A percentile compares a stretch with the other conserved stretches of the same genome.
phyloP scores from a whole-genome alignment of 2,797 vertebrate genomes.

The Lepidocolaptes lacrymiger region DNA sequence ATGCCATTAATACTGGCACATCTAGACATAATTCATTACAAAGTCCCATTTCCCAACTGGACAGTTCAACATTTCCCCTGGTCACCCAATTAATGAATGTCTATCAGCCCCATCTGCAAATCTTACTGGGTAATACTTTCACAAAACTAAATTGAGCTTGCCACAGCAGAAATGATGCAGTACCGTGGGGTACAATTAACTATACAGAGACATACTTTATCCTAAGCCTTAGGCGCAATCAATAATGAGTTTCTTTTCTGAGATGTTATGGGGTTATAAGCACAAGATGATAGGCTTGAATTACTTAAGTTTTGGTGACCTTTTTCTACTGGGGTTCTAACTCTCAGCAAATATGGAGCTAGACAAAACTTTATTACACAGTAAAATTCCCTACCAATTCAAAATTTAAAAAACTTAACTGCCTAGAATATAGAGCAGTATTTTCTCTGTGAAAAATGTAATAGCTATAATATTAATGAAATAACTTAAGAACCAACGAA shows the following conservation, averaged over 20 bases:
- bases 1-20: constrained; percentile 48
- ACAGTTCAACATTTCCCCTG: constrained; percentile 57
- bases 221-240: constrained; percentile 79
- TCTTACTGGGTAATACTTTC: constrained; percentile 70
- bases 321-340: constrained; percentile 63
- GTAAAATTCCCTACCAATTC: constrained; percentile 64
- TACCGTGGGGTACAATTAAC: constrained; percentile 79
- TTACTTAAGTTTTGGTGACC: constrained; percentile 71
- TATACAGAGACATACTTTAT: constrained; percentile 69
- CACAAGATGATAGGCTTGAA: constrained; percentile 64
- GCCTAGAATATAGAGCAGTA: constrained; percentile 53
- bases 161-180: constrained; percentile 78
- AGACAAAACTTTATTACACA: constrained; percentile 57
- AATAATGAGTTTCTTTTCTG: constrained; percentile 78
- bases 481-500: constrained; percentile 21
- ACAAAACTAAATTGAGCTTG: constrained; percentile 77
- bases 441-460: constrained; percentile 59
- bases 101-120: constrained; percentile 79
- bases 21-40: constrained; percentile 70
- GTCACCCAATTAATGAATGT: constrained; percentile 81
- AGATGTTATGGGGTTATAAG: constrained; percentile 63
- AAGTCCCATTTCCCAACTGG: constrained; percentile 44
- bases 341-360: constrained; percentile 48
- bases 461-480: constrained; percentile 45
- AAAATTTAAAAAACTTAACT: constrained; percentile 62